phyloP scores from a whole-genome alignment of 2,113 vertebrate genomes.

The Daphoenositta chrysoptera region DNA sequence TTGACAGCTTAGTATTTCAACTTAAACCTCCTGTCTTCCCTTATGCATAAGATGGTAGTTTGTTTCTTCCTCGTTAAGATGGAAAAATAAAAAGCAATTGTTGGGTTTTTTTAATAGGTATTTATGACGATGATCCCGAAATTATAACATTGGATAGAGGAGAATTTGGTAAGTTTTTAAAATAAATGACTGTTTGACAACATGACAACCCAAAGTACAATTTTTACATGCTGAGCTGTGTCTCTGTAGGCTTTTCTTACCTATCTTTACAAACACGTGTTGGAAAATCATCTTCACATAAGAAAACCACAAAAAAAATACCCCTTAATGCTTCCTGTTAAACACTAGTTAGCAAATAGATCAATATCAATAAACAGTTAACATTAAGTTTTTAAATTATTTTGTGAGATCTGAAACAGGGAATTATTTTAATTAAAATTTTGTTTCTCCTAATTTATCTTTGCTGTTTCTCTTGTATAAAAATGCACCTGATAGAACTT shows the following conservation, averaged over 20 bases:
- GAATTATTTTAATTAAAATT: background rate
- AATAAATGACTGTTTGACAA: background rate
- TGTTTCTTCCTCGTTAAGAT: background rate
- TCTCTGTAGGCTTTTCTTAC: background rate
- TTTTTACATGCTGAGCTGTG: background rate
- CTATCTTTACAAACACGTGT: background rate
- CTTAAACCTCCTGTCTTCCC: background rate
- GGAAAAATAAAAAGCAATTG: background rate
- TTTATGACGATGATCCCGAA: slow-evolving; percentile 97
- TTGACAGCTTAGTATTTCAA: background rate
- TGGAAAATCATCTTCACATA: background rate
- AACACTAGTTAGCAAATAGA: background rate
- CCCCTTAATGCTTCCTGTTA: background rate
- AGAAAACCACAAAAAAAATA: background rate
- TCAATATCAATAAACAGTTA: background rate
- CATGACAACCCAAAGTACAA: background rate
- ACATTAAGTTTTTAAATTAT: background rate
- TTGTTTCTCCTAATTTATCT: background rate
- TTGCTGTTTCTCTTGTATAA: background rate
- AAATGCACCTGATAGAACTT: background rate
- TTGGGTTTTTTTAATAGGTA: slow-evolving; percentile 76
- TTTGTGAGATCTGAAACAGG: background rate
- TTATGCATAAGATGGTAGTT: background rate
- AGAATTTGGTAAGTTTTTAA: slow-evolving; percentile 89
- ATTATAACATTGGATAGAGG: slow-evolving; percentile 93